These are phyloP conservation scores for Gymnorhina tibicen DNA, from an alignment of 2,113 vertebrate genomes.

Conservation along the genomic window DNA sequence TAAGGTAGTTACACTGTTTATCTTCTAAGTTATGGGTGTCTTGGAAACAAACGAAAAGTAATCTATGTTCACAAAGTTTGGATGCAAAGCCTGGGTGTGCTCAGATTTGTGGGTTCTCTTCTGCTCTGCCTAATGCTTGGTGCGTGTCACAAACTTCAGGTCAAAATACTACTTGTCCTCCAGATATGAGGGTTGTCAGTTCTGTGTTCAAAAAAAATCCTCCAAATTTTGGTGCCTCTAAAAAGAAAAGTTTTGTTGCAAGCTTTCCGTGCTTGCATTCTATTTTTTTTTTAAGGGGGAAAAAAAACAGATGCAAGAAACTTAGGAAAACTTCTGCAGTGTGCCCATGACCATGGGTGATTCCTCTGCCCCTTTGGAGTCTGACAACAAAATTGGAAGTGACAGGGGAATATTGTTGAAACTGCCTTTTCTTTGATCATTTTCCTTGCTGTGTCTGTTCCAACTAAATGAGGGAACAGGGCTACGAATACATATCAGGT, in stretches of 20 bases:
- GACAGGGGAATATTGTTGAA: slow-evolving; percentile 49
- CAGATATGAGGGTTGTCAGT: not conserved
- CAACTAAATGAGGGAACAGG: not conserved
- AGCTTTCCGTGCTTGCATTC: not conserved
- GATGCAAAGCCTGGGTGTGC: not conserved
- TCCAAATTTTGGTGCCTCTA: not conserved
- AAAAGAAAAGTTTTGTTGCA: not conserved
- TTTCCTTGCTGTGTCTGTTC: slow-evolving; percentile 38
- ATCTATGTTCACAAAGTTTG: not conserved
- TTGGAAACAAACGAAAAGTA: not conserved
- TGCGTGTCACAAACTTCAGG: not conserved
- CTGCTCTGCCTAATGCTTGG: not conserved
- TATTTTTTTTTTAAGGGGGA: not conserved
- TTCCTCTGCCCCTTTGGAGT: not conserved
- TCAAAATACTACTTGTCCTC: not conserved
- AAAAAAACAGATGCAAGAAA: not conserved
- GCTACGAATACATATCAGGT: not conserved
- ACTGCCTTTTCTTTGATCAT: slow-evolving; percentile 50
- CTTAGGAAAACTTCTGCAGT: slow-evolving; percentile 9
- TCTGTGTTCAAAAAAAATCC: not conserved
- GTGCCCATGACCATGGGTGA: not conserved
- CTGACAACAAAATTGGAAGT: slow-evolving; percentile 22
- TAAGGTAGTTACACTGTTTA: not conserved
- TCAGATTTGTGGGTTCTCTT: not conserved
- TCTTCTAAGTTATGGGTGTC: not conserved